Percentiles rank a stretch among this genome's conserved stretches.
Conservation (phyloP, 2,797 vertebrate genomes). For the Chloroceryle amazona region DNA sequence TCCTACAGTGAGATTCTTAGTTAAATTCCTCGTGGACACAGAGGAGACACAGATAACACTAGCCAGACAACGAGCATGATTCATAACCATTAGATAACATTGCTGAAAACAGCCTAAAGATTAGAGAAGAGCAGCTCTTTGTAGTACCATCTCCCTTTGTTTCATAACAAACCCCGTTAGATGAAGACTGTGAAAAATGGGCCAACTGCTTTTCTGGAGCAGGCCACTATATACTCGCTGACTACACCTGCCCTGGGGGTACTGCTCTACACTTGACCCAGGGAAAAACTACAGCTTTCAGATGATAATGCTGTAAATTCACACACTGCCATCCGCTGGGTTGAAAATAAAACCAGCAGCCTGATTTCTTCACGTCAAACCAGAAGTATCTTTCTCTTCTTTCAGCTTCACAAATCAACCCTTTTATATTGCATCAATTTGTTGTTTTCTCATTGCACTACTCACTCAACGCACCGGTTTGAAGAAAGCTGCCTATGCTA, state of each 20-base stretch:
- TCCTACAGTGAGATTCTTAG: neutral
- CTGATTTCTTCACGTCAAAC: neutral
- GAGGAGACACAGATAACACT: neutral
- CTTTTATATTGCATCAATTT: neutral
- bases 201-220: constrained; percentile 28
- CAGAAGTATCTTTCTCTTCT: neutral
- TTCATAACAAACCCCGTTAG: neutral
- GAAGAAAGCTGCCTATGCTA: neutral
- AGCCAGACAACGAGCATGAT: neutral
- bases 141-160: neutral
- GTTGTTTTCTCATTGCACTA: neutral
- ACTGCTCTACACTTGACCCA: constrained; percentile 13
- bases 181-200: constrained; percentile 9
- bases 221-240: neutral
- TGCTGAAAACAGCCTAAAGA: constrained; percentile 18
- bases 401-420: neutral
- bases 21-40: constrained; percentile 4
- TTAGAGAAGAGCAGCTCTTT: constrained; percentile 1
- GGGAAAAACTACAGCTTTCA: constrained; percentile 19
- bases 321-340: neutral
- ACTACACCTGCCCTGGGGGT: constrained; percentile 34
- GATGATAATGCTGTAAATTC: constrained; percentile 6
- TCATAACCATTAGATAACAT: constrained; percentile 22
- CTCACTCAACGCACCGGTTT: neutral
- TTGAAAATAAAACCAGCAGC: constrained; percentile 7